Conservation (phyloP, 2,888 invertebrate genomes). For the Nomada ruficornis region DNA sequence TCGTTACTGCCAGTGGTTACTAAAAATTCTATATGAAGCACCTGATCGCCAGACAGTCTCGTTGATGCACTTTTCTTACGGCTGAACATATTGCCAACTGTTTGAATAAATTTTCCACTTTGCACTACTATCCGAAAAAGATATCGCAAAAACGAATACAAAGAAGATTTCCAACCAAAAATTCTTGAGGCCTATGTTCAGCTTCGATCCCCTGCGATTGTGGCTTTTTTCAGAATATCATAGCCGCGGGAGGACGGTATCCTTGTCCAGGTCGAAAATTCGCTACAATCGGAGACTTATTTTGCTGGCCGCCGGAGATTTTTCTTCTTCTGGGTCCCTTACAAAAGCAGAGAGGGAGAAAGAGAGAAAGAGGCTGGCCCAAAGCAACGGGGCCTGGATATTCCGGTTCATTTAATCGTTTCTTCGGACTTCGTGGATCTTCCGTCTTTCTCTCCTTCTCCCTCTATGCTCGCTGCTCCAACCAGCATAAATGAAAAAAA, state of each 20-base stretch:
- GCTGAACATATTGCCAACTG: background rate
- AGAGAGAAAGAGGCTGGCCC: slow-evolving; percentile 48
- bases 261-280: slow-evolving; percentile 48
- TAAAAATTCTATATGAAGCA: slow-evolving; percentile 18
- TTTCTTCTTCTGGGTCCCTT: slow-evolving; percentile 32
- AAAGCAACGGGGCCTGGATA: slow-evolving; percentile 79
- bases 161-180: background rate
- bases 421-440: slow-evolving; percentile 71
- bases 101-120: background rate
- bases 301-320: slow-evolving; percentile 30
- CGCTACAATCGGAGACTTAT: slow-evolving; percentile 53
- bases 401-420: slow-evolving; percentile 80
- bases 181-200: background rate
- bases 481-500: slow-evolving; percentile 30
- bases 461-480: slow-evolving; percentile 8
- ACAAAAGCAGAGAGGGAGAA: slow-evolving; percentile 34
- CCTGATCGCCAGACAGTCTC: background rate
- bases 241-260: background rate
- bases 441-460: slow-evolving; percentile 9
- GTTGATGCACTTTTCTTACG: background rate
- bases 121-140: background rate
- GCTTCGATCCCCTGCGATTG: background rate
- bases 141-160: background rate
- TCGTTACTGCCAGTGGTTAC: slow-evolving; percentile 27
- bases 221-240: background rate